These are phyloP conservation scores for Nemotelus nigrinus DNA, from an alignment of 2,888 invertebrate species.

Conservation along the genomic window DNA sequence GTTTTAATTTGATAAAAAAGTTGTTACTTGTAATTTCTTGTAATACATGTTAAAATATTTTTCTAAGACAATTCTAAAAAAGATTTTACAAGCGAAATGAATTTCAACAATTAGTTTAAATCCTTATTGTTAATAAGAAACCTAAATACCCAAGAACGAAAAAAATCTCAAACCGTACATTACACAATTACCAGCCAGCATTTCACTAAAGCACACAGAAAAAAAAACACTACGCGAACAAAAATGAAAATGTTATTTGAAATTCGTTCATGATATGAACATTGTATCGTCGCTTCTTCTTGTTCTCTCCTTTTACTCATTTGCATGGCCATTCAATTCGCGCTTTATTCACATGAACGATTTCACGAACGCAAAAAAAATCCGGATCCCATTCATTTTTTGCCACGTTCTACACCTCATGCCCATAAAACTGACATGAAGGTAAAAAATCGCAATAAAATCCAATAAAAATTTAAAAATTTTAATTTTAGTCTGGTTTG, in stretches of 20 bases:
- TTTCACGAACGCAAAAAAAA: background rate
- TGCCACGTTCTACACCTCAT: slow-evolving; percentile 19
- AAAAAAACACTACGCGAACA: background rate
- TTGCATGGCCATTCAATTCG: slow-evolving; percentile 20
- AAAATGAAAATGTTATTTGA: slow-evolving; percentile 13
- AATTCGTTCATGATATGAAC: background rate
- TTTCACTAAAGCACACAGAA: no score
- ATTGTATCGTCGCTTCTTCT: no score
- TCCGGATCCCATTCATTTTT: background rate
- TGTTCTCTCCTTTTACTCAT: slow-evolving; percentile 6
- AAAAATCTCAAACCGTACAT: no score
- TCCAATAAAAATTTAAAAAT: slow-evolving; percentile 40
- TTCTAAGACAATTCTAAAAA: no score
- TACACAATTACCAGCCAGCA: no score
- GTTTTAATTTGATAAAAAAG: no score
- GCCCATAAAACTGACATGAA: slow-evolving; percentile 33
- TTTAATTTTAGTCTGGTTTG: slow-evolving; percentile 23
- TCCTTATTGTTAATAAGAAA: no score
- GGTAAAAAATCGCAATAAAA: slow-evolving; percentile 40
- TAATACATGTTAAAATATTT: no score
- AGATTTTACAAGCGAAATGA: no score
- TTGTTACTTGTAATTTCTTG: no score
- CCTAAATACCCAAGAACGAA: no score
- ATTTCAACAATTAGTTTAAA: no score
- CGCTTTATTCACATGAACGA: background rate